Base-by-base conservation (phyloP, 1,140 invertebrate species). In the Megalopta genalis region DNA sequence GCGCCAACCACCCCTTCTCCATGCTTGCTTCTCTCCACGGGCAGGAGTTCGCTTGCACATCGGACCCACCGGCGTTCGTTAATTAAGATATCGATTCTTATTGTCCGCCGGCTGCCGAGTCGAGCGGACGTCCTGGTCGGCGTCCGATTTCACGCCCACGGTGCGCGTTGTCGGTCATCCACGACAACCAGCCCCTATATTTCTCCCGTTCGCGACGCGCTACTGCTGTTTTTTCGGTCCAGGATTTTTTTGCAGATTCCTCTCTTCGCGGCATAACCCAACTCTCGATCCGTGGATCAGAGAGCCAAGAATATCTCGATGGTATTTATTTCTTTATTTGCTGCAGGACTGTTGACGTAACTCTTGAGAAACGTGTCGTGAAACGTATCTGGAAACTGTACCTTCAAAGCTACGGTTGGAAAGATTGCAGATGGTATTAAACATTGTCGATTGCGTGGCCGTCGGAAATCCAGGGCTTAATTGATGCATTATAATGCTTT, bases 81-180 rank as follows among this genome's bases (percentile, higher is more conserved):
- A 93, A 93, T 93, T 93, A 93, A 92, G 91, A 92, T 93, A 93
- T 93, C 89, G 92, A 92, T 92, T 92, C 89, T 92, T 91, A 92
- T 92, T 92, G 90, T 92, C 86, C 87, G 65, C 64, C 71, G 62
- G 77, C 78, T 74, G 84, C 69, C 86, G 86, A 88, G 89, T 88
- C 87, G 84, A 86, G 81, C 87, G 88, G 87, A 89, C 84, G 88
- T 89, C 86, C 87, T 86, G 83, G 77, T 82, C 78, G 82, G 82
- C 82, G 84, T 76, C 85, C 87, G 88, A 88, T 88, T 83, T 87
- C 85, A 85, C 85, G 84, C 81, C 85, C 78, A 67, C 80, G 82
- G 79, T 84, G 70, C 72, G 59, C 83, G 80, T 80, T 85, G 77
- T 86, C 87, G 81, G 79, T 84, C 83, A 86, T 84, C 74, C 81